Conservation (phyloP, 2,797 vertebrate species). For the Acanthurus lineatus region DNA sequence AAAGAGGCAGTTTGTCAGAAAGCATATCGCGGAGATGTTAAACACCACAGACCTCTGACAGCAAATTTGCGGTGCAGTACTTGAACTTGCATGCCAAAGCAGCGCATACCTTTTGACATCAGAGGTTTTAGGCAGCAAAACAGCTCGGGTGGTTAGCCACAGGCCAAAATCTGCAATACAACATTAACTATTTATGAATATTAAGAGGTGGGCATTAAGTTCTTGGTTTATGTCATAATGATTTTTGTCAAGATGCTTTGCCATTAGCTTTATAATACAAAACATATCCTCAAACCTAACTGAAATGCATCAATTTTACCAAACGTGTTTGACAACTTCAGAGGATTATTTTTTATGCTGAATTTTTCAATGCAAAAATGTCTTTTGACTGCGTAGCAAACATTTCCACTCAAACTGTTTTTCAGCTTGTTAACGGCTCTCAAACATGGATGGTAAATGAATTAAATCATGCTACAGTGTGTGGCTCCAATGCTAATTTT, state of each 20-base stretch:
- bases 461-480: constrained; percentile 1
- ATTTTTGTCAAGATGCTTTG: constrained; percentile 17
- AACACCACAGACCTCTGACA: constrained; percentile 32
- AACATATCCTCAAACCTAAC: constrained; percentile 11
- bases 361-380: not conserved
- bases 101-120: constrained; percentile 54
- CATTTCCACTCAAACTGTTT: constrained; percentile 6
- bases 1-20: constrained; percentile 28
- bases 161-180: constrained; percentile 54
- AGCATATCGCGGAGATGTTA: not conserved
- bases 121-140: constrained; percentile 57
- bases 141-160: constrained; percentile 54
- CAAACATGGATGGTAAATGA: not conserved
- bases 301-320: not conserved
- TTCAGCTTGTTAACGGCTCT: constrained; percentile 15
- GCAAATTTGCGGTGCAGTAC: constrained; percentile 14
- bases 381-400: not conserved
- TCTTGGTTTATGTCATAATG: constrained; percentile 23
- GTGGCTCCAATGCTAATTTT: not conserved
- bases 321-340: not conserved
- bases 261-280: constrained; percentile 4
- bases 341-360: not conserved
- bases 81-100: not conserved
- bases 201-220: constrained; percentile 57
- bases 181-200: constrained; percentile 59